Evolutionary conservation across 1,140 invertebrate species (phyloP).

Genomic region (Lasioglossum albipes): DNA sequence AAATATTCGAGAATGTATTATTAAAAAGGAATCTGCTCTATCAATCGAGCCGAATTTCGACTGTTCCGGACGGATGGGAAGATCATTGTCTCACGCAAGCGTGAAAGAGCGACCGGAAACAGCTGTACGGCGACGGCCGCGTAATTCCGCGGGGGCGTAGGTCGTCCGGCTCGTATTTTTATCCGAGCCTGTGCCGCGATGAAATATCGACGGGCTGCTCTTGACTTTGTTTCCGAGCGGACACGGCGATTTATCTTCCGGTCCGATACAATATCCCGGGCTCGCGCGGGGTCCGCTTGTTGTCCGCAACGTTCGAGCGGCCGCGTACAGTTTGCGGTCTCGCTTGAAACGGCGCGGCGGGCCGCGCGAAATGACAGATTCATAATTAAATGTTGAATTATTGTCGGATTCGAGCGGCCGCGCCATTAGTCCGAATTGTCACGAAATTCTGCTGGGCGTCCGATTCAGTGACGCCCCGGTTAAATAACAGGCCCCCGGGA

Average conservation of each 20-base stretch:
- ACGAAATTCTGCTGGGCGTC: constrained; percentile 11
- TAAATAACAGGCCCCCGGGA: constrained; percentile 3
- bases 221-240: constrained; percentile 36
- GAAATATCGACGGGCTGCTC: constrained; percentile 41
- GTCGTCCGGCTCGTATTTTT: constrained; percentile 1
- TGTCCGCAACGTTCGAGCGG: neutral
- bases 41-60: no score
- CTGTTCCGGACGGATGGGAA: no score
- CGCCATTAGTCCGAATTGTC: constrained; percentile 31
- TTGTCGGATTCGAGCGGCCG: constrained; percentile 9
- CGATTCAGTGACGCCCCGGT: neutral
- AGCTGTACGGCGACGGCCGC: no score
- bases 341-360: neutral
- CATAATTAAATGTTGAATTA: constrained; percentile 42
- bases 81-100: no score
- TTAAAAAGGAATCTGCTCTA: no score
- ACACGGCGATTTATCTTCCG: constrained; percentile 34
- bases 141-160: neutral
- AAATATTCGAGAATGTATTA: no score
- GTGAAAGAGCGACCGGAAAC: no score
- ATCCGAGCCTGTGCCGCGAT: neutral
- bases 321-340: constrained; percentile 31
- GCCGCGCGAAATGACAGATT: constrained; percentile 23
- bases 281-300: no score
- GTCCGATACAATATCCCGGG: constrained; percentile 22